These are phyloP conservation scores for Tachina lurida DNA, from an alignment of 2,888 invertebrate genomes.

Conservation along the genomic window DNA sequence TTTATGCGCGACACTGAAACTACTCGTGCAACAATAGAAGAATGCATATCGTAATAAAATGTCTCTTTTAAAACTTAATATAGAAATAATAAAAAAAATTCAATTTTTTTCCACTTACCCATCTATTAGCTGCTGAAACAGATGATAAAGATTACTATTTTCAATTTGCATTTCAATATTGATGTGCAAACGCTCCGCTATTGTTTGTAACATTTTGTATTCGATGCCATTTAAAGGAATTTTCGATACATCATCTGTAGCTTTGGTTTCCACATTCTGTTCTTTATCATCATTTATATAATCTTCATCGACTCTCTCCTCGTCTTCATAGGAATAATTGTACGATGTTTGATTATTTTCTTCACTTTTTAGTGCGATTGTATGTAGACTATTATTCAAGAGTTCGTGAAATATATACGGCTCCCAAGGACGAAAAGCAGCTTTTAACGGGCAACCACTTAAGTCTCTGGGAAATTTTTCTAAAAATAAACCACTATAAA, in stretches of 20 bases:
- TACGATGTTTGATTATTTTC: background rate
- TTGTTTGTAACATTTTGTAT: slow-evolving; percentile 79
- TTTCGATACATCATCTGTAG: background rate
- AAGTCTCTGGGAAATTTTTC: slow-evolving; percentile 81
- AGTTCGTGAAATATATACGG: slow-evolving; percentile 78
- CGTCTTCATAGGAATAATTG: background rate
- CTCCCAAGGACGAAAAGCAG: slow-evolving; percentile 80
- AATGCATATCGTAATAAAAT: too few relatives aligned
- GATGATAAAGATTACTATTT: slow-evolving; percentile 78
- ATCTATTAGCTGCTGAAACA: slow-evolving; percentile 79
- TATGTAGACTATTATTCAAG: background rate
- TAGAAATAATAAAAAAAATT: too few relatives aligned
- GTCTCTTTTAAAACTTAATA: too few relatives aligned
- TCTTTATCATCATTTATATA: slow-evolving; percentile 28
- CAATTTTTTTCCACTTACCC: slow-evolving; percentile 73
- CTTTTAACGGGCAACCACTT: slow-evolving; percentile 79
- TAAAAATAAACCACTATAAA: slow-evolving; percentile 74
- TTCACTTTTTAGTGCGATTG: background rate
- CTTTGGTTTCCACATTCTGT: background rate
- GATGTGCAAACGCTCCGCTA: slow-evolving; percentile 79
- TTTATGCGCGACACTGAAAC: too few relatives aligned
- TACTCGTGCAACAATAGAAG: too few relatives aligned
- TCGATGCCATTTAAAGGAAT: slow-evolving; percentile 77
- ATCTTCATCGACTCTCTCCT: slow-evolving; percentile 1
- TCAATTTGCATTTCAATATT: slow-evolving; percentile 77